Conservation (phyloP, 2,113 vertebrate genomes). For the Rhinoptilus africanus region DNA sequence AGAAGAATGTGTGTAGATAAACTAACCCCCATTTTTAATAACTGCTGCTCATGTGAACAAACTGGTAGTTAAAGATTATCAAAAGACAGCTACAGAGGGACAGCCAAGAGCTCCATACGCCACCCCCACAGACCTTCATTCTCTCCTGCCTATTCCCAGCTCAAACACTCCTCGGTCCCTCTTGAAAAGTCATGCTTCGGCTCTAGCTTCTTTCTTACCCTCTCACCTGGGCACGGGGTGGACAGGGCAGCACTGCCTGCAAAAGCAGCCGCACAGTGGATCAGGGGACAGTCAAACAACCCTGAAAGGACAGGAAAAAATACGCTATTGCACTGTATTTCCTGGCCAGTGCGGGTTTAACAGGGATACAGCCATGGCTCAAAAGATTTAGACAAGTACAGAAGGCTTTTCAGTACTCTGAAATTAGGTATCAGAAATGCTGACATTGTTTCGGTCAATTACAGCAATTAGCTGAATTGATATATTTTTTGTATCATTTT, state of each 20-base stretch:
- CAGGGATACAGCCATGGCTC: background rate
- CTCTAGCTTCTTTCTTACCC: background rate
- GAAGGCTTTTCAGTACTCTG: background rate
- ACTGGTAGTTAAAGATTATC: background rate
- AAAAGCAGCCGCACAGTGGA: background rate
- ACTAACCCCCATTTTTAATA: background rate
- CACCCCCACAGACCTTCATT: background rate
- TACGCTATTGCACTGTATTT: accelerated
- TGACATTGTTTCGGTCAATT: background rate
- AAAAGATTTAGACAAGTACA: background rate
- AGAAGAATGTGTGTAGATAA: background rate
- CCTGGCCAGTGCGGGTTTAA: background rate
- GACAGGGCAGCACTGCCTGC: background rate
- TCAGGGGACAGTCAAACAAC: background rate
- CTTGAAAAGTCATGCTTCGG: background rate
- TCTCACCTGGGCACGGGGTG: background rate
- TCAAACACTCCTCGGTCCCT: background rate
- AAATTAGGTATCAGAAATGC: background rate
- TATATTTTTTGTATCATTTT: background rate
- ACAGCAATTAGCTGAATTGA: background rate
- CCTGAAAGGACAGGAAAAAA: background rate
- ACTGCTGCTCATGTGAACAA: background rate
- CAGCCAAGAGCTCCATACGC: background rate
- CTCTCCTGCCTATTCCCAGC: background rate
- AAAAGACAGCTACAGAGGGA: background rate